These are phyloP conservation scores for Leptarthrus brevirostris DNA, from an alignment of 2,888 invertebrate genomes.

Conservation along the genomic window DNA sequence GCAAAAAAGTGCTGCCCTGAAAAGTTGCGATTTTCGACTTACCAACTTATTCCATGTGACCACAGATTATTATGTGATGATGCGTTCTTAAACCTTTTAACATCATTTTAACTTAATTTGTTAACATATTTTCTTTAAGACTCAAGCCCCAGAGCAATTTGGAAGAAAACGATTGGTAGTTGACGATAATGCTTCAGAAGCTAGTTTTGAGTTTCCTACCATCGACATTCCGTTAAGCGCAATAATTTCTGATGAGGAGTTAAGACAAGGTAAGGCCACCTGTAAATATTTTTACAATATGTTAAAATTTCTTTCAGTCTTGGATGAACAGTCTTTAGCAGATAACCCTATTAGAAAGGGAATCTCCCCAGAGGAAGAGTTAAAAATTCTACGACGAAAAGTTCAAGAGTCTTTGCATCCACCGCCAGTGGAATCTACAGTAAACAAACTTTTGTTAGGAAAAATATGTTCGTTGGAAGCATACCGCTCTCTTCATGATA, in stretches of 20 bases:
- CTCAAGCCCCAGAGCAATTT: conserved; percentile 40
- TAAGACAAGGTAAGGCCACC: conserved; percentile 57
- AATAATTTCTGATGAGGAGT: conserved; percentile 62
- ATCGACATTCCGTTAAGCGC: conserved; percentile 63
- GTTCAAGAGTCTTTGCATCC: conserved; percentile 58
- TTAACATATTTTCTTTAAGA: no score
- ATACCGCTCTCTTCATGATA: conserved; percentile 74
- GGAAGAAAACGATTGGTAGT: conserved; percentile 48
- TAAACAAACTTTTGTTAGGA: conserved; percentile 68
- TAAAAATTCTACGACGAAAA: conserved; percentile 61
- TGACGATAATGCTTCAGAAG: conserved; percentile 64
- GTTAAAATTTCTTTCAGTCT: conserved; percentile 61
- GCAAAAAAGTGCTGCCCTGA: no score
- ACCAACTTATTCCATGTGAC: no score
- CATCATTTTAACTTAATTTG: no score
- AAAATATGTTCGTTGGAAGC: conserved; percentile 68
- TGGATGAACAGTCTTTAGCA: conserved; percentile 71
- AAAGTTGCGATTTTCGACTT: no score
- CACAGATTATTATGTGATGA: no score
- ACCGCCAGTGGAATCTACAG: conserved; percentile 61
- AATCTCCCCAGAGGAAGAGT: conserved; percentile 65
- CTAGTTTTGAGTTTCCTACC: conserved; percentile 63
- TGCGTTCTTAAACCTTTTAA: no score
- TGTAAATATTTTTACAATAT: conserved; percentile 55
- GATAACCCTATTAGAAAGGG: conserved; percentile 64